Evolutionary conservation across 2,888 invertebrate genomes (phyloP).

Genomic region (Eudasyphora cyanicolor): DNA sequence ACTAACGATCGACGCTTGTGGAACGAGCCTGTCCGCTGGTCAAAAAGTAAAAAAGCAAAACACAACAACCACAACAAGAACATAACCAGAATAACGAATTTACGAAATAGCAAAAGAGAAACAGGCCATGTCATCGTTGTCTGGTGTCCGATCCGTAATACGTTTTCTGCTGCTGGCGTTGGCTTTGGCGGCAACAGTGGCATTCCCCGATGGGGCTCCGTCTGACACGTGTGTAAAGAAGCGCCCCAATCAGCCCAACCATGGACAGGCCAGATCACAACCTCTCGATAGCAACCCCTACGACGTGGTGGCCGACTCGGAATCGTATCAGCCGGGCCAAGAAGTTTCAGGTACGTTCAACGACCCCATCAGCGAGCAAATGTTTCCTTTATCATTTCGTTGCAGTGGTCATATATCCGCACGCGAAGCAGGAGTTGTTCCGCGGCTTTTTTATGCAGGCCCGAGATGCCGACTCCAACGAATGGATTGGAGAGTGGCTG

Average conservation of each 20-base stretch:
- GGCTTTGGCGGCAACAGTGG: constrained; percentile 76
- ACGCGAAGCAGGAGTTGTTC: constrained; percentile 81
- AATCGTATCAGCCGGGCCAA: constrained; percentile 85
- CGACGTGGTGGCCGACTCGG: constrained; percentile 84
- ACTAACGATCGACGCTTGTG: neutral
- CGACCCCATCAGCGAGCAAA: neutral
- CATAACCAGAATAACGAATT: no score
- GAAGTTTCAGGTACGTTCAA: constrained; percentile 84
- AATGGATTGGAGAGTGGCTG: constrained; percentile 89
- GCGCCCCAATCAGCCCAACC: constrained; percentile 87
- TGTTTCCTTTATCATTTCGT: constrained; percentile 1
- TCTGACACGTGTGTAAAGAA: constrained; percentile 90
- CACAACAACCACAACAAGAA: neutral
- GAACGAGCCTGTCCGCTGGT: neutral
- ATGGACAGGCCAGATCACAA: constrained; percentile 87
- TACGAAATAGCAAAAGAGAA: constrained; percentile 23
- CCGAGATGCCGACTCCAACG: constrained; percentile 85
- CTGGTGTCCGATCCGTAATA: constrained; percentile 63
- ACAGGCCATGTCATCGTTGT: constrained; percentile 50
- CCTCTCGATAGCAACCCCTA: constrained; percentile 85
- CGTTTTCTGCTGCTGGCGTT: constrained; percentile 78
- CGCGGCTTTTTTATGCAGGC: constrained; percentile 93
- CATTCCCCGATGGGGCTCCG: constrained; percentile 90
- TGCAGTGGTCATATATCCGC: constrained; percentile 75
- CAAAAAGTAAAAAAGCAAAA: neutral